Evolutionary conservation across 2,797 vertebrate species (phyloP).

Genomic region (Brotula barbata): DNA sequence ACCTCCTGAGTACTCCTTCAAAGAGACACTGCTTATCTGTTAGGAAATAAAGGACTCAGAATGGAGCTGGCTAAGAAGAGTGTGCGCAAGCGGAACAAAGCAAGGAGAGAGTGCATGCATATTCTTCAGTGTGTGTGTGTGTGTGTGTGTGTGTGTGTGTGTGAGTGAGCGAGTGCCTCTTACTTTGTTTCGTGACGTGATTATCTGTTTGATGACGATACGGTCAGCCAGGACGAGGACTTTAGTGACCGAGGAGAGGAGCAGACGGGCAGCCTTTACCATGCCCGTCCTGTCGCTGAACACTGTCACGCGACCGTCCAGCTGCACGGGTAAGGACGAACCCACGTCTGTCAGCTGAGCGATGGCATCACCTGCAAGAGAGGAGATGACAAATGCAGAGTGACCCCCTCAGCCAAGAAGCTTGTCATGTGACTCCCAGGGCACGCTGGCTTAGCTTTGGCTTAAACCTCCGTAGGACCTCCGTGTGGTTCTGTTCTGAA

Average conservation of each 20-base stretch:
- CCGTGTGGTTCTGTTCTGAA: too few relatives aligned
- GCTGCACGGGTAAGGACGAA: constrained; percentile 74
- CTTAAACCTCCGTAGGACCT: too few relatives aligned
- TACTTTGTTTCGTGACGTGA: constrained; percentile 97
- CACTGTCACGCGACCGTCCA: constrained; percentile 84
- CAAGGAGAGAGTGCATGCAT: not conserved
- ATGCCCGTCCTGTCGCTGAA: constrained; percentile 93
- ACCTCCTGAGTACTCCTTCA: constrained; percentile 57
- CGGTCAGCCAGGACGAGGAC: constrained; percentile 95
- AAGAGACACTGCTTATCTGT: constrained; percentile 49
- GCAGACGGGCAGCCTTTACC: constrained; percentile 92
- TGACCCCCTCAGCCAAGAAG: too few relatives aligned
- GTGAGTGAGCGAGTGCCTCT: too few relatives aligned
- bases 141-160: too few relatives aligned
- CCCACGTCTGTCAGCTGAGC: constrained; percentile 91
- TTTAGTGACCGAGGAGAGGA: constrained; percentile 97
- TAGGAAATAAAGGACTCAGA: constrained; percentile 43
- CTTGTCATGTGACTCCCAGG: too few relatives aligned
- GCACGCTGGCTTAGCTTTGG: too few relatives aligned
- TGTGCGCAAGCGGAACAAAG: not conserved
- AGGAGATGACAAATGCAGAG: too few relatives aligned
- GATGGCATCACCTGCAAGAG: constrained; percentile 87
- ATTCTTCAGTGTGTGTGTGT: not conserved
- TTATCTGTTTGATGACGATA: constrained; percentile 98
- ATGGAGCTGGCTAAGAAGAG: constrained; percentile 9